phyloP scores from a whole-genome alignment of 2,888 invertebrate genomes.

The Sussaba pulchella region DNA sequence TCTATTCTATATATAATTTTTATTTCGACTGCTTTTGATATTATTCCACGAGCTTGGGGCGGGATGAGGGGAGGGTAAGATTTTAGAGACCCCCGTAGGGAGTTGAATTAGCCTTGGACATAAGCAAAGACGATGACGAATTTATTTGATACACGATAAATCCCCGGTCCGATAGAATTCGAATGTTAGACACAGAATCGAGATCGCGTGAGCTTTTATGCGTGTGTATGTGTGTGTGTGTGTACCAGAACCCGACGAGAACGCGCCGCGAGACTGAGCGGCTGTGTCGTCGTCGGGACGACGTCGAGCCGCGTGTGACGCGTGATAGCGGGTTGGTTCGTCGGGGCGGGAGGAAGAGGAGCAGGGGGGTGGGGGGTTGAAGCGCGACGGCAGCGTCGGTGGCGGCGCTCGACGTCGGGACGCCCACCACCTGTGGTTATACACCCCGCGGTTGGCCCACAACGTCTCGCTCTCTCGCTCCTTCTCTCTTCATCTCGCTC shows the following conservation, averaged over 20 bases:
- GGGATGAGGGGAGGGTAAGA: no score
- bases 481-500: constrained; percentile 25
- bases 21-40: no score
- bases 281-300: constrained; percentile 57
- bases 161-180: background rate
- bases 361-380: constrained; percentile 9
- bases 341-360: no score
- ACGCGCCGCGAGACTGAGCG: constrained; percentile 59
- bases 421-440: constrained; percentile 80
- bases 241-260: constrained; percentile 10
- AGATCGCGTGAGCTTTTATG: no score
- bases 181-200: background rate
- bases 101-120: no score
- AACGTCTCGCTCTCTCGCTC: constrained; percentile 39
- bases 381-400: constrained; percentile 43
- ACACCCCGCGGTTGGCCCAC: constrained; percentile 67
- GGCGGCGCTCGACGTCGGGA: constrained; percentile 76
- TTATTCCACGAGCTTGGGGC: no score
- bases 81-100: no score
- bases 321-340: constrained; percentile 71
- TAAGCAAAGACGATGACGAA: background rate
- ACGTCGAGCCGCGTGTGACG: constrained; percentile 68
- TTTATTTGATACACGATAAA: constrained; percentile 25
- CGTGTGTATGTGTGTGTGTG: no score
- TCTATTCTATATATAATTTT: no score